Conservation (phyloP, 2,888 invertebrate genomes). For the Hyles lineata region DNA sequence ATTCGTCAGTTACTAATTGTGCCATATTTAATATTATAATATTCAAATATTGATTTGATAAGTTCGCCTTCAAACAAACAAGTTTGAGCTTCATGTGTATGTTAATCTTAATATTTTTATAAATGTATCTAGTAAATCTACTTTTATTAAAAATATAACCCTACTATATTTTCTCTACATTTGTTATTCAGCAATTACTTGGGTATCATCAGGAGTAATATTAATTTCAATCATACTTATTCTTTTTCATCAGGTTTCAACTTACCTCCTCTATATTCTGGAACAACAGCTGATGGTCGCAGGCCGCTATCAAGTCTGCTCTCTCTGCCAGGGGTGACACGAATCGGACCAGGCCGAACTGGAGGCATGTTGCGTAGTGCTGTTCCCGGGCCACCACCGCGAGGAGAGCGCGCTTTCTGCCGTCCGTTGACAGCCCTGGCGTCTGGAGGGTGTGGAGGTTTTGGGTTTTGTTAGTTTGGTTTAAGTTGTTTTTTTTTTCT, state of each 20-base stretch:
- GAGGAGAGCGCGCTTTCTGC: conserved; percentile 88
- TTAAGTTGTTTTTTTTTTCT: too few species aligned
- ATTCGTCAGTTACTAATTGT: too few species aligned
- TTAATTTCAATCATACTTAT: not conserved
- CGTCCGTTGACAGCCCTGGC: conserved; percentile 79
- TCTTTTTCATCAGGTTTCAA: not conserved
- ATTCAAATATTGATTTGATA: too few species aligned
- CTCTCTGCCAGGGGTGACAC: conserved; percentile 90
- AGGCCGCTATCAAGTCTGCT: conserved; percentile 89
- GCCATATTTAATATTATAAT: too few species aligned
- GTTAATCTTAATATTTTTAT: too few species aligned
- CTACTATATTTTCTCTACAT: too few species aligned
- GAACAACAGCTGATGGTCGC: conserved; percentile 91
- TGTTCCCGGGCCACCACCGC: conserved; percentile 91
- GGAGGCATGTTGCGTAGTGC: conserved; percentile 90
- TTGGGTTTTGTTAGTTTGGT: not conserved
- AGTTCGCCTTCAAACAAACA: too few species aligned
- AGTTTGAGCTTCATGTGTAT: too few species aligned
- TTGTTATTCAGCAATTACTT: not conserved
- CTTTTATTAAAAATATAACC: too few species aligned
- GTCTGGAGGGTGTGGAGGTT: conserved; percentile 58
- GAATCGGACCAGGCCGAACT: conserved; percentile 92
- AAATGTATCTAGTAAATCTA: too few species aligned
- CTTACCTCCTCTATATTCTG: conserved; percentile 93
- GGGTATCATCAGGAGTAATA: not conserved